phyloP scores from a whole-genome alignment of 2,113 vertebrate species.

The Ardeotis arabs region DNA sequence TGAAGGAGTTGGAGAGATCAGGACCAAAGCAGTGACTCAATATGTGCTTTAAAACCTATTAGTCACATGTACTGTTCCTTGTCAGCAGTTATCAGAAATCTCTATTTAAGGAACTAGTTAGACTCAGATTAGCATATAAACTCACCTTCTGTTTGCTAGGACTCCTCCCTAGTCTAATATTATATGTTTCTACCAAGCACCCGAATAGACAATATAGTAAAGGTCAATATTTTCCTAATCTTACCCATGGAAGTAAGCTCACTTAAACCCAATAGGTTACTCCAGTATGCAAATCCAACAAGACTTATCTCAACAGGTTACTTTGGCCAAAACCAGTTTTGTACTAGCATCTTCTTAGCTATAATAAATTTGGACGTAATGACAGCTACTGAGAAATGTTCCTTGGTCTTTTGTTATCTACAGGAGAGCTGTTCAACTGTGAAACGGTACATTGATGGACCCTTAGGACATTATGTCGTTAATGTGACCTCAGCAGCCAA shows the following conservation, averaged over 20 bases:
- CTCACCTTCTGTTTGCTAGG: background rate
- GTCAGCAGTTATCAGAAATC: background rate
- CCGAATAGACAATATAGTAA: background rate
- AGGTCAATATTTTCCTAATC: background rate
- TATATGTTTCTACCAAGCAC: background rate
- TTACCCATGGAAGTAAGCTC: background rate
- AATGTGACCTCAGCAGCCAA: slow-evolving; percentile 91
- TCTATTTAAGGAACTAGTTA: background rate
- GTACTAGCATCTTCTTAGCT: background rate
- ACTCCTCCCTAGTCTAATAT: background rate
- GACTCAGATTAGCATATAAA: background rate
- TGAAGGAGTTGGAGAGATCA: background rate
- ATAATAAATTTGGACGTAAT: background rate
- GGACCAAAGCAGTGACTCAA: background rate
- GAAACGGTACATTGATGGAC: slow-evolving; percentile 82
- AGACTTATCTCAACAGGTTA: background rate
- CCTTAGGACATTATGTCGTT: slow-evolving; percentile 85
- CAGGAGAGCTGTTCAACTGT: slow-evolving; percentile 86
- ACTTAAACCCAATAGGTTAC: background rate
- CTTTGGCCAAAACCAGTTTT: background rate
- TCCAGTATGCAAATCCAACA: background rate
- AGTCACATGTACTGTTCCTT: background rate
- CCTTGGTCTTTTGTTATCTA: background rate
- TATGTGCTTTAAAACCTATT: background rate
- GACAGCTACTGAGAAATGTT: background rate